These are phyloP conservation scores for Danaus chrysippus DNA, from an alignment of 2,888 invertebrate species.

Conservation along the genomic window DNA sequence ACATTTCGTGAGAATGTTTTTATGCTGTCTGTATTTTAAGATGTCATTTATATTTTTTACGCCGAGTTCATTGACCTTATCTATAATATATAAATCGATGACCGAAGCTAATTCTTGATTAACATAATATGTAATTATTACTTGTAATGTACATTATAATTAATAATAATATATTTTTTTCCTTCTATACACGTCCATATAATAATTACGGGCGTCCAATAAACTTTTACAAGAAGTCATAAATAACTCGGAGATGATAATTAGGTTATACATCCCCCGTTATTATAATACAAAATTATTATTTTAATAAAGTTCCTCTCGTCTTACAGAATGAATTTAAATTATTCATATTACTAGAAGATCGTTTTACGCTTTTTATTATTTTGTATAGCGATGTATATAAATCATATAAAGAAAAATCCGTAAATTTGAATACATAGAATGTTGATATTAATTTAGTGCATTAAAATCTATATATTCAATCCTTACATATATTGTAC, in stretches of 20 bases:
- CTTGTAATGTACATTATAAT: background rate
- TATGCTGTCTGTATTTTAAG: constrained; percentile 3
- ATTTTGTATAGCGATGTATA: background rate
- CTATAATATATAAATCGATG: background rate
- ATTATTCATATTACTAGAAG: constrained; percentile 9
- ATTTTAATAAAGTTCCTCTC: constrained; percentile 1
- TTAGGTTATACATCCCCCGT: constrained; percentile 22
- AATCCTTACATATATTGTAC: too few species aligned
- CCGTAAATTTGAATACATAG: background rate
- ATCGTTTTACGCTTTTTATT: background rate
- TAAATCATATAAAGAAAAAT: background rate
- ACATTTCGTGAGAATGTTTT: constrained; percentile 1
- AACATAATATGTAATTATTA: background rate
- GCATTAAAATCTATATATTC: too few species aligned
- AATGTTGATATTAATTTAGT: too few species aligned
- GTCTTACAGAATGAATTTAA: constrained; percentile 11
- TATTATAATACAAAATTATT: constrained; percentile 21
- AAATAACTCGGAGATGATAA: constrained; percentile 28
- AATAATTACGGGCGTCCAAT: constrained; percentile 20
- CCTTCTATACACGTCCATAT: background rate
- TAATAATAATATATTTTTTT: background rate
- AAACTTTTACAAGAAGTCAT: constrained; percentile 24
- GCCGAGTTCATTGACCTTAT: background rate
- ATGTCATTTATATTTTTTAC: background rate
- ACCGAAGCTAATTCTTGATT: background rate